Percentiles rank a stretch among this genome's conserved stretches.
These are phyloP conservation scores for Enteromius fasciolatus DNA, from an alignment of 2,797 vertebrate species.

Conservation along the genomic window DNA sequence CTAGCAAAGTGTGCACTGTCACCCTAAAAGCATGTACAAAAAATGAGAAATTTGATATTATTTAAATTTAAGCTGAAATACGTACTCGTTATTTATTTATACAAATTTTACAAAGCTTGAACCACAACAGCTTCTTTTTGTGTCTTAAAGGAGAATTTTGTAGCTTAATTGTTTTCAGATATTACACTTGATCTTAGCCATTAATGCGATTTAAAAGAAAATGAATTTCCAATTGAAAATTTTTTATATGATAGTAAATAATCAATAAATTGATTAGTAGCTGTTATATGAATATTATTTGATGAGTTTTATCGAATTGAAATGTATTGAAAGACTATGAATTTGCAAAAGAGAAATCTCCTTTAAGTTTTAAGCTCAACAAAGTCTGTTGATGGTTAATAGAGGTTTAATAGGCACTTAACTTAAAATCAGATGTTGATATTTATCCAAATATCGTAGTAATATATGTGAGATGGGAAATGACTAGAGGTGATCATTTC, in stretches of 20 bases:
- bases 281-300: background rate
- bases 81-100: constrained; percentile 39
- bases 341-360: background rate
- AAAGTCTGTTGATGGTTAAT: constrained; percentile 7
- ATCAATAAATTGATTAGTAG: background rate
- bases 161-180: background rate
- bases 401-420: constrained; percentile 23
- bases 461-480: constrained; percentile 23
- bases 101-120: constrained; percentile 12
- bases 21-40: constrained; percentile 38
- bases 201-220: background rate
- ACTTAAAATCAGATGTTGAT: background rate
- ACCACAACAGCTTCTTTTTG: constrained; percentile 4
- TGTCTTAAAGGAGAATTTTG: constrained; percentile 17
- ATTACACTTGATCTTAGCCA: constrained; percentile 13
- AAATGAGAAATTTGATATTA: background rate
- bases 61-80: constrained; percentile 32
- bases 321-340: background rate
- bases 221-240: background rate
- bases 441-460: constrained; percentile 33
- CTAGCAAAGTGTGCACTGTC: constrained; percentile 29
- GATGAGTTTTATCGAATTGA: background rate
- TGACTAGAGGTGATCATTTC: constrained; percentile 48
- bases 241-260: background rate
- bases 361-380: background rate